Evolutionary conservation across 2,113 vertebrate species (phyloP).

Genomic region (Dunckerocampus dactyliophorus): DNA sequence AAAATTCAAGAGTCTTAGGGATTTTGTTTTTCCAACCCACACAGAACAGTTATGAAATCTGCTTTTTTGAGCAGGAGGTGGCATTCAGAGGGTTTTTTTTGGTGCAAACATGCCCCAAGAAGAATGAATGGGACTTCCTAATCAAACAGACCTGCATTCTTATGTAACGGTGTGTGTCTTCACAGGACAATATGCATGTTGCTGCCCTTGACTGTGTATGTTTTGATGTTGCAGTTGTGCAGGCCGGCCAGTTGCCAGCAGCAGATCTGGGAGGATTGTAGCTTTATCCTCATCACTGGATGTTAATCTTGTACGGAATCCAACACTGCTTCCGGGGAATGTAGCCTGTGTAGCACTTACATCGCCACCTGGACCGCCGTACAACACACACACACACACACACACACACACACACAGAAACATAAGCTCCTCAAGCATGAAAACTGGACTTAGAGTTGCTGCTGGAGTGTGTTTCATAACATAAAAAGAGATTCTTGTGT

Average conservation of each 20-base stretch:
- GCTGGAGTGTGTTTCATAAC: slow-evolving; percentile 22
- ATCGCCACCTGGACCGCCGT: slow-evolving; percentile 35
- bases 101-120: slow-evolving; percentile 14
- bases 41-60: slow-evolving; percentile 32
- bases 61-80: slow-evolving; percentile 20
- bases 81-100: slow-evolving; percentile 3
- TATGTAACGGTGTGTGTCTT: slow-evolving; percentile 22
- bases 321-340: slow-evolving; percentile 28
- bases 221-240: slow-evolving; percentile 12
- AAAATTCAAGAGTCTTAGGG: slow-evolving; percentile 34
- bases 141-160: slow-evolving; percentile 21
- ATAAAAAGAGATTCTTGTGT: slow-evolving; percentile 23
- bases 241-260: slow-evolving; percentile 23
- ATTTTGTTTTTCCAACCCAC: slow-evolving; percentile 36
- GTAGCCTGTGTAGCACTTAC: slow-evolving; percentile 11
- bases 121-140: slow-evolving; percentile 16
- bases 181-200: slow-evolving; percentile 4
- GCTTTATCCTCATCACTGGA: slow-evolving; percentile 56
- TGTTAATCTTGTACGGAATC: slow-evolving; percentile 64
- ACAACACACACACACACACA: slow-evolving; percentile 26
- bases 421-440: slow-evolving; percentile 38
- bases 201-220: slow-evolving; percentile 18
- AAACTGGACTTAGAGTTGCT: slow-evolving; percentile 30
- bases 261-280: slow-evolving; percentile 44
- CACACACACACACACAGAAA: slow-evolving; percentile 18